Conservation (phyloP, 2,113 vertebrate genomes). For the Ailuropoda melanoleuca region DNA sequence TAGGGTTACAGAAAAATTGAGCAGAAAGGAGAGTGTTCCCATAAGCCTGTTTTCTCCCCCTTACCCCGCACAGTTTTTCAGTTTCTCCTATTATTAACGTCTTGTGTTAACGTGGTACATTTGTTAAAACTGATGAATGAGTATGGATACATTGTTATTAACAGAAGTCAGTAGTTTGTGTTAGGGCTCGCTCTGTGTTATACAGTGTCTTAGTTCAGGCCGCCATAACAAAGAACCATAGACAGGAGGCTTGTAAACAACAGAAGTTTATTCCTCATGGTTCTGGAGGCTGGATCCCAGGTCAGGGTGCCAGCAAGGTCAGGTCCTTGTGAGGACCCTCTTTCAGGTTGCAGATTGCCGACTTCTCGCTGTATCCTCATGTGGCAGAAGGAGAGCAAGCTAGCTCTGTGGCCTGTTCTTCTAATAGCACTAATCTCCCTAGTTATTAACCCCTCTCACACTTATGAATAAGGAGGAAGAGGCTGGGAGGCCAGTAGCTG, state of each 20-base stretch:
- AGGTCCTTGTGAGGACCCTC: background rate
- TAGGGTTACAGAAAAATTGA: background rate
- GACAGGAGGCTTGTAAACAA: background rate
- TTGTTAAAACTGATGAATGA: background rate
- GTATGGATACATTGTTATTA: background rate
- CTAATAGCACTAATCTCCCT: background rate
- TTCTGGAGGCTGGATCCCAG: background rate
- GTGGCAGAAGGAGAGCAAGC: background rate
- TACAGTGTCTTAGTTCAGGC: background rate
- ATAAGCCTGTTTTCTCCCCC: background rate
- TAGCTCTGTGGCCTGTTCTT: background rate
- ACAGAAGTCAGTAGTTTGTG: background rate
- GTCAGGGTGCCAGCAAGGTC: background rate
- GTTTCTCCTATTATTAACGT: background rate
- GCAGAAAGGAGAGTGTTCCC: background rate
- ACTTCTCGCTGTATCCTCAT: background rate
- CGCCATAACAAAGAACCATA: background rate
- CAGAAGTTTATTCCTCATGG: background rate
- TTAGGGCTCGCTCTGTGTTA: background rate
- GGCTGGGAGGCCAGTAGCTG: background rate
- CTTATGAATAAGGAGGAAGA: background rate
- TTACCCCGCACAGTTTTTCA: background rate
- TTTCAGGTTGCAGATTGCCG: background rate
- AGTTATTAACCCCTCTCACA: background rate
- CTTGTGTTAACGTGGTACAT: background rate